These are phyloP conservation scores for Tenthredo mesomela DNA, from an alignment of 2,888 invertebrate genomes.

Conservation along the genomic window DNA sequence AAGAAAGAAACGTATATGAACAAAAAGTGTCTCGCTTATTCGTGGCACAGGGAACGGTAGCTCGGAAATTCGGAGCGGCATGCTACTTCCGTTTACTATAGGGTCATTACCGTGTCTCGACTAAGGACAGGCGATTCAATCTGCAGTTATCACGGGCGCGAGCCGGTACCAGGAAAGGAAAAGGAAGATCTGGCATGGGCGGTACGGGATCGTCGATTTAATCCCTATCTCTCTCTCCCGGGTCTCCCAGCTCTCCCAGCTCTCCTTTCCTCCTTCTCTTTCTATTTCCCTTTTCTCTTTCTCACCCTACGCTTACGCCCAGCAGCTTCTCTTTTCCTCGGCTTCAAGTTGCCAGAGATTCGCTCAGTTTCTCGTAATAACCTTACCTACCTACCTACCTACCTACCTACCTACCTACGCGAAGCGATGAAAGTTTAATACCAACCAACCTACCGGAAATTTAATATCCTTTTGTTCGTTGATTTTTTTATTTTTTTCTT, in stretches of 20 bases:
- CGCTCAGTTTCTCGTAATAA: slow-evolving; percentile 59
- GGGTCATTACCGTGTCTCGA: slow-evolving; percentile 55
- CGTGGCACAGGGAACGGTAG: not conserved
- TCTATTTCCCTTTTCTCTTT: not conserved
- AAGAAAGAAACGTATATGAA: not conserved
- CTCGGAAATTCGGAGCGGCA: slow-evolving; percentile 39
- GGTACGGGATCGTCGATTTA: slow-evolving; percentile 17
- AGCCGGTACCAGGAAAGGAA: slow-evolving; percentile 27
- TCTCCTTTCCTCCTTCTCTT: not conserved
- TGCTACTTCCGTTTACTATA: slow-evolving; percentile 57
- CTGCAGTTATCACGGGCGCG: slow-evolving; percentile 58
- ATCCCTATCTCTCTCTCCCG: not conserved
- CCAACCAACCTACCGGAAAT: slow-evolving; percentile 64
- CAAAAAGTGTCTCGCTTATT: not conserved
- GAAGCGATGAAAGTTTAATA: slow-evolving; percentile 68
- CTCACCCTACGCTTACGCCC: slow-evolving; percentile 33
- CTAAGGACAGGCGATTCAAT: slow-evolving; percentile 58
- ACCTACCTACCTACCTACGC: not conserved
- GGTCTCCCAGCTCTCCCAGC: not conserved
- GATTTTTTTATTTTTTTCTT: slow-evolving; percentile 56
- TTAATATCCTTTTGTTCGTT: slow-evolving; percentile 64
- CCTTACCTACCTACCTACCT: slow-evolving; percentile 59
- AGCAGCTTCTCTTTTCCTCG: slow-evolving; percentile 8
- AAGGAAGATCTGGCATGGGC: slow-evolving; percentile 18
- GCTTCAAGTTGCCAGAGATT: not conserved